Conservation (phyloP, 2,888 invertebrate genomes). For the Heteromyza rotundicornis region DNA sequence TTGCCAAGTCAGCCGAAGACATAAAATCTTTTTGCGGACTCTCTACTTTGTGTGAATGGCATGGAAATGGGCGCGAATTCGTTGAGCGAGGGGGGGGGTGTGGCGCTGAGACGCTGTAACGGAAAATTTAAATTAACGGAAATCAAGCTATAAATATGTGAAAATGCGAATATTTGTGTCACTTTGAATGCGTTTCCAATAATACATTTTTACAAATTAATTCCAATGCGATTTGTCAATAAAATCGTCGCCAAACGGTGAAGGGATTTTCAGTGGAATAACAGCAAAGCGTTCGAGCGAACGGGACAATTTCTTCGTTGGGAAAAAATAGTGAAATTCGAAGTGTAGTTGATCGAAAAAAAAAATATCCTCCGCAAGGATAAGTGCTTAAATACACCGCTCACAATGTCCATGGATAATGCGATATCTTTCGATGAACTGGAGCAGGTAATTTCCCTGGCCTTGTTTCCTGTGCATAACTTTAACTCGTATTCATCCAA, state of each 20-base stretch:
- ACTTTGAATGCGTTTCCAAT: slow-evolving; percentile 30
- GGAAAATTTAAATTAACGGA: background rate
- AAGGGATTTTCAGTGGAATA: slow-evolving; percentile 49
- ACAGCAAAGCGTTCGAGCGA: slow-evolving; percentile 45
- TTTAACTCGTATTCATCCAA: background rate
- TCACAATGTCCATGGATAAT: slow-evolving; percentile 54
- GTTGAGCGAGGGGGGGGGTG: slow-evolving; percentile 25
- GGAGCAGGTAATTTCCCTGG: slow-evolving; percentile 54
- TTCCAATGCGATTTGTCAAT: slow-evolving; percentile 56
- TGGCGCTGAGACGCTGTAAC: slow-evolving; percentile 21
- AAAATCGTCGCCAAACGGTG: slow-evolving; percentile 44
- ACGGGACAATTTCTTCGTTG: no score
- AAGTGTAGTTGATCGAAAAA: no score
- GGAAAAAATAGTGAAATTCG: no score
- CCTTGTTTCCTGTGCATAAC: background rate
- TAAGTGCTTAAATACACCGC: background rate
- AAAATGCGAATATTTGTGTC: slow-evolving; percentile 43
- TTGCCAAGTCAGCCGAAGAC: slow-evolving; percentile 4
- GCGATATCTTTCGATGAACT: slow-evolving; percentile 55
- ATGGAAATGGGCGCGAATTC: slow-evolving; percentile 6
- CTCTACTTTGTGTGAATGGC: background rate
- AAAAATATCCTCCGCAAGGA: background rate
- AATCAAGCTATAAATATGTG: slow-evolving; percentile 24
- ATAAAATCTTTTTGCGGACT: slow-evolving; percentile 4
- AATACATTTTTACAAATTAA: slow-evolving; percentile 19